Conservation (phyloP, 1,140 invertebrate genomes). For the Heliothis subflexa region DNA sequence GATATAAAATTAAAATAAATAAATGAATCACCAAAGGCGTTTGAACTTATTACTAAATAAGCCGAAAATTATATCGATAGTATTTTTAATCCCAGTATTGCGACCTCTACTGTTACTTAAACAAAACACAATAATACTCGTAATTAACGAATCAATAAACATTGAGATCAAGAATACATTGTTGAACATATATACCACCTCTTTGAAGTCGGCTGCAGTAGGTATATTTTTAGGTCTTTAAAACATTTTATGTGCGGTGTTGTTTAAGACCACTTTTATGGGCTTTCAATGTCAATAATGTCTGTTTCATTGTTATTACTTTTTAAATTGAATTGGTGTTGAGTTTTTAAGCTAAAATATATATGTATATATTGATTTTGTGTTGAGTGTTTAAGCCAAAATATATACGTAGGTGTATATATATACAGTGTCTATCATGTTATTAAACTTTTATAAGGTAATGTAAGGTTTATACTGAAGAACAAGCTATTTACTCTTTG, state of each 20-base stretch:
- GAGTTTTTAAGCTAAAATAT: too few relatives aligned
- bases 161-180: neutral
- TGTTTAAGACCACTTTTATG: neutral
- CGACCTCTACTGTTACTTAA: neutral
- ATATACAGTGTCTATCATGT: too few relatives aligned
- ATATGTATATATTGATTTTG: too few relatives aligned
- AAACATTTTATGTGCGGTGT: neutral
- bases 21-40: too few relatives aligned
- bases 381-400: too few relatives aligned
- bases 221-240: neutral
- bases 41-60: neutral
- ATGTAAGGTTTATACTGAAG: too few relatives aligned
- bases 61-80: neutral
- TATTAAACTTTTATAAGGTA: too few relatives aligned
- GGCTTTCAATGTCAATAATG: too few relatives aligned
- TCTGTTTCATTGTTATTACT: neutral
- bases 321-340: neutral
- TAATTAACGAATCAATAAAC: slow-evolving; percentile 23
- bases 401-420: too few relatives aligned
- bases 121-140: slow-evolving; percentile 3
- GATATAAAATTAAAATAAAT: too few relatives aligned
- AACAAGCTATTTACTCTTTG: too few relatives aligned
- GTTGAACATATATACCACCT: neutral
- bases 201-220: slow-evolving; percentile 18
- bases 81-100: neutral